These are phyloP conservation scores for Nothocercus julius DNA, from an alignment of 2,113 vertebrate genomes.

Conservation along the genomic window DNA sequence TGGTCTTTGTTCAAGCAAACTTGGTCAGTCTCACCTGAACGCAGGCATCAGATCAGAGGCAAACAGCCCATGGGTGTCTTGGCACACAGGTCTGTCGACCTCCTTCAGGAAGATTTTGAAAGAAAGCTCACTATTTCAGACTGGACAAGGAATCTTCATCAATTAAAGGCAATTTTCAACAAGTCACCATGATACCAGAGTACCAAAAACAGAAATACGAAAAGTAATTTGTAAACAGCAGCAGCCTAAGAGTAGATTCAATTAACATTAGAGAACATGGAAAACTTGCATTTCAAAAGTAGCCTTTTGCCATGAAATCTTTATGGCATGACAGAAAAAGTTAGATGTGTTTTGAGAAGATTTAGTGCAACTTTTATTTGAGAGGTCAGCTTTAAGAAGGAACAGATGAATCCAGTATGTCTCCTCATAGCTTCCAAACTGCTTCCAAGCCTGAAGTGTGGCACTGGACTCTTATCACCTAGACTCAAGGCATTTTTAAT, in stretches of 20 bases:
- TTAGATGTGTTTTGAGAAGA: conserved; percentile 40
- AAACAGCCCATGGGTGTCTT: background rate
- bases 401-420: conserved; percentile 51
- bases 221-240: conserved; percentile 46
- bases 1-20: background rate
- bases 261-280: background rate
- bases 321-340: conserved; percentile 63
- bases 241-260: background rate
- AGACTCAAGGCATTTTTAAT: conserved; percentile 31
- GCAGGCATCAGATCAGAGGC: background rate
- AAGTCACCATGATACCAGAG: background rate
- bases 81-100: background rate
- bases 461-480: background rate
- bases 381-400: conserved; percentile 67
- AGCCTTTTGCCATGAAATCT: conserved; percentile 37
- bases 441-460: conserved; percentile 42
- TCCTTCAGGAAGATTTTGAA: background rate
- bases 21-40: background rate
- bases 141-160: background rate
- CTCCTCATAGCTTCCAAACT: conserved; percentile 10
- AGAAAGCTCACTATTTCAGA: background rate
- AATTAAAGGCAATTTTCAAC: background rate
- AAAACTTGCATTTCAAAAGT: background rate
- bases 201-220: conserved; percentile 26
- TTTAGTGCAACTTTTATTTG: conserved; percentile 77